Evolutionary conservation across 2,797 vertebrate species (phyloP), one percentile per base, ranked within the genome.

Genomic region (Cirrhinus mrigala): DNA sequence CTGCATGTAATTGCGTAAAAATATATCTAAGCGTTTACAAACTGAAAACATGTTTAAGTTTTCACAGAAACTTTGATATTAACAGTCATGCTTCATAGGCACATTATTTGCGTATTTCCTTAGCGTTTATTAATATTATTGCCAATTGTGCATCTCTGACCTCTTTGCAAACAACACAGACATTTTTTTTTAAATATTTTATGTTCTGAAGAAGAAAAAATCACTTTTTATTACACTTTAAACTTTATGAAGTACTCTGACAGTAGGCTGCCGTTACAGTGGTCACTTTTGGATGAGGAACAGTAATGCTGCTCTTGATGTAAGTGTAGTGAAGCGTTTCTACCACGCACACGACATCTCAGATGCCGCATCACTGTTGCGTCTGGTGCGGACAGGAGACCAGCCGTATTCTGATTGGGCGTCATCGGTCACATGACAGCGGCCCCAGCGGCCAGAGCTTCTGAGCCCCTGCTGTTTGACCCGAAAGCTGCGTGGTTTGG

Each of bases 331-430:
- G 3, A 1, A 33, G 29, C 7, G 15, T 66, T 37, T 33, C 64
- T 87, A 96, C 96, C 96, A 96, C 83, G 94, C 94, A 71, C 95
- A 96, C 4, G 95, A 96, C 95, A 96, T 94, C 85, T 96, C 96
- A 27, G 96, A 96, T 1, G 95, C 94, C 0, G 95, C 95, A 0
- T 96, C 95, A 0, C 96, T 96, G 90, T 94, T 94, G 16, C 95
- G 90, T 44, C 95, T 91, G 0, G 92, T 94, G 84, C 91, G 93
- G 24, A 91, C 90, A 0, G 94, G 94, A 22, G 93, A 94, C 95
- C 95, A 96, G 48, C 94, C 95, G 0, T 90, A 90, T 83, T 96
- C 96, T 0, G 96, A 96, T 84, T 94, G 92, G 68, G 90, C 93
- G 1, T 96, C 95, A 2, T 94, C 93, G 0, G 70, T 83, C 79